Evolutionary conservation across 2,113 vertebrate genomes (phyloP), one percentile per base, ranked within the genome.

Genomic region (Mohoua ochrocephala): DNA sequence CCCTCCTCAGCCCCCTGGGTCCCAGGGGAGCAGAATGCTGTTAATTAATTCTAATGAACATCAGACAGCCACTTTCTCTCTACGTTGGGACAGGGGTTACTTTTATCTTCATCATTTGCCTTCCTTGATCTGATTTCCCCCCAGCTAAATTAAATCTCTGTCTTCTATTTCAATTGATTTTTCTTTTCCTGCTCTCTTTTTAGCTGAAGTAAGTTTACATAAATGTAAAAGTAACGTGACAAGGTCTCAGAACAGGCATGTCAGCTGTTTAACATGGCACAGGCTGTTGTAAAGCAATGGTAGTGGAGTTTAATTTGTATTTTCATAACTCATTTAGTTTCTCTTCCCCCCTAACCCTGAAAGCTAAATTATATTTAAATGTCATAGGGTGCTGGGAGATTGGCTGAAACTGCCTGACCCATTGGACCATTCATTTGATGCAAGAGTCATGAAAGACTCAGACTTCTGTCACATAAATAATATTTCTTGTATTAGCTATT

Each of bases 21-120:
- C 81, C 61, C 90, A 75, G 49, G 81, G 49, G 73, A 95, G 37
- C 49, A 71, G 78, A 93, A 81, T 10, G 2, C 31, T 85, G 61
- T 91, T 97, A 97, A 96, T 96, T 97, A 97, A 95, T 93, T 96
- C 91, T 97, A 94, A 98, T 94, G 88, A 96, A 91, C 49, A 87
- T 75, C 73, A 95, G 94, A 12, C 56, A 81, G 44, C 15, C 52
- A 31, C 11, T 68, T 50, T 91, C 63, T 79, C 30, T 78, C 74
- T 82, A 22, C 14, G 20, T 1, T 93, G 78, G 87, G 65, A 91
- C 82, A 91, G 79, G 70, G 89, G 82, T 93, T 92, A 69, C 87
- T 88, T 95, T 97, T 95, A 97, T 97, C 96, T 96, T 70, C 73
- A 94, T 95, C 61, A 85, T 83, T 92, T 96, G 80, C 93, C 74